Conservation (phyloP, 2,888 invertebrate species). For the Pegoplata infirma region DNA sequence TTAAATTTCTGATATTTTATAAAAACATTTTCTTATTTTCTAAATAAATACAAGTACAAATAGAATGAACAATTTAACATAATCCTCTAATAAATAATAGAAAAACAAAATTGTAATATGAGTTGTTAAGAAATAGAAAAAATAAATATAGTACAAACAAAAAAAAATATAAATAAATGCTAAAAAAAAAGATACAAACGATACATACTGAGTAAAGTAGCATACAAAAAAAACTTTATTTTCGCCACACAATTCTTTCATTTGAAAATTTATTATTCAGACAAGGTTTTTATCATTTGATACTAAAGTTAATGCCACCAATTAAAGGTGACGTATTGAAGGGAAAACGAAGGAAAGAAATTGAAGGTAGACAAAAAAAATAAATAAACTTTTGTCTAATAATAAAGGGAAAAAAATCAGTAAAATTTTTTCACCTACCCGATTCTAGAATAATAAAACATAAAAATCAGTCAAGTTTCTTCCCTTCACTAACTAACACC, state of each 20-base stretch:
- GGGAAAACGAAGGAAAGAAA: background rate
- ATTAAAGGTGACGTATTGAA: background rate
- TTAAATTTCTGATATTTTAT: too few species aligned
- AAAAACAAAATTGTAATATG: background rate
- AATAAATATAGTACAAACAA: too few species aligned
- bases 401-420: too few species aligned
- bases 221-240: too few species aligned
- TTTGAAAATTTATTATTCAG: constrained; percentile 15
- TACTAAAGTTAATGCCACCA: background rate
- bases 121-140: too few species aligned
- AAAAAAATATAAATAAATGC: too few species aligned
- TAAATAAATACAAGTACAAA: background rate
- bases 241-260: too few species aligned
- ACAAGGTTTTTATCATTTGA: constrained; percentile 10
- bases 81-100: constrained; percentile 26
- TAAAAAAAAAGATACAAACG: too few species aligned
- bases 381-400: background rate
- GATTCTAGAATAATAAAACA: too few species aligned
- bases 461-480: too few species aligned
- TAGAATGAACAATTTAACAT: constrained; percentile 4
- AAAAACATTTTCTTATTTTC: background rate
- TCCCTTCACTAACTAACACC: too few species aligned
- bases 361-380: background rate
- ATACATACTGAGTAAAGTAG: too few species aligned
- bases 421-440: background rate